Base-by-base conservation (phyloP, 2,113 vertebrate species). In the Nettapus auritus region DNA sequence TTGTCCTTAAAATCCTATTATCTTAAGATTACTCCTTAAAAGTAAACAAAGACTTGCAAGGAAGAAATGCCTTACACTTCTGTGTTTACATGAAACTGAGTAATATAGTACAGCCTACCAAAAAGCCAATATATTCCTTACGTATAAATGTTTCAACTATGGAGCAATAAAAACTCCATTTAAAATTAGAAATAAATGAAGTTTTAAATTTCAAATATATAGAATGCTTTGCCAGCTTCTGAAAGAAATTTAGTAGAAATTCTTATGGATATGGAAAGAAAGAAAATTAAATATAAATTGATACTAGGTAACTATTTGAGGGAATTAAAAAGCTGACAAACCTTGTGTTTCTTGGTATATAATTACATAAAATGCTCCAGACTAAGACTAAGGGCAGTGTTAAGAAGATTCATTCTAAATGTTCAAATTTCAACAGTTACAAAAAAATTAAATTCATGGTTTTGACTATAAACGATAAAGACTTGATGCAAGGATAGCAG, bases 11-110 rank as follows among this genome's bases (percentile, higher is more conserved):
- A 90, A 93, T 94, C 87, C 64, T 60, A 64, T 92, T 95, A 87
- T 90, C 76, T 96, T 90, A 71, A 92, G 89, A 89, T 95, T 89
- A 74, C 36, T 73, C 59, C 94, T 92, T 92, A 89, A 82, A 94
- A 93, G 73, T 75, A 96, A 94, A 96, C 90, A 79, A 86, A 84
- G 44, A n/a, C 83, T 95, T 92, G 88, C 57, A 77, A 87, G 44
- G 73, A 31, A 74, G 82, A 91, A 92, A 85, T 11, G 8, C 25
- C 86, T 90, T 83, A 55, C 22, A 44, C 40, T 90, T 86, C 56
- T 84, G 68, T 89, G 48, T 68, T 89, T 94, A 42, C 40, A 71
- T 89, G 52, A 91, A 91, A 92, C 56, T 15, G 87, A 87, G 91
- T 91, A 60, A 71, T 80, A 75, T 19, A 77, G 56, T 42, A 64